Base-by-base conservation (phyloP, 2,888 invertebrate species). In the Rhorus exstirpatorius region DNA sequence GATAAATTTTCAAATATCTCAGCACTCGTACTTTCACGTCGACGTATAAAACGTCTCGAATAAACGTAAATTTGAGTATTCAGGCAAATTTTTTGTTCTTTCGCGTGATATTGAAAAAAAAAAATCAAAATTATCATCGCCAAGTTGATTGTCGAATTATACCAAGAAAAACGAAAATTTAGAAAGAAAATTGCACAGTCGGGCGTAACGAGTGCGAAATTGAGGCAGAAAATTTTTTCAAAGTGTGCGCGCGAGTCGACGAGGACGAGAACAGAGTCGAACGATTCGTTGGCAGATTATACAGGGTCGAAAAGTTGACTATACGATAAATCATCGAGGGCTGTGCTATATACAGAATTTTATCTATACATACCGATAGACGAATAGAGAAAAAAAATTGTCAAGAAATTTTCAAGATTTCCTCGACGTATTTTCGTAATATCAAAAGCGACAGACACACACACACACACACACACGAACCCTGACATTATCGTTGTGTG, bases 271-370 rank as follows among this genome's bases (percentile, higher is more conserved):
- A 24, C 8, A 31, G 14, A 12, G 24, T 14, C 24, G 61, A 51
- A 51, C 38, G 24, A 31, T 58, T 46, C 44, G 38, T 55, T 26
- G 31, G n/a, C 65, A 4, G 17, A 44, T 17, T 53, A 60, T 14
- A 53, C 41, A 75, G 63, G 75, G 63, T 76, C 35, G 31, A 63
- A 74, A 80, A 76, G 10, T 63, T 70, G 35, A 44, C 58, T n/a
- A n/a, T 63, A 51, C 80, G 58, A 71, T 49, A 65, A 76, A 80
- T 74, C 68, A 80, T 80, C 80, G 49, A 80, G 68, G 76, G 80
- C 80, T 80, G 80, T 80, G 76, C 70, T 80, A 63, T 55, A 75
- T 51, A 74, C 38, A 60, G 31, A 17, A 65, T 65, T 67, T 60
- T 53, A 35, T 44, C 46, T 63, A 38, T 31, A 46, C 61, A 65